Base-by-base conservation (phyloP, 1,140 invertebrate genomes). In the Yoshiicerus persimilis region DNA sequence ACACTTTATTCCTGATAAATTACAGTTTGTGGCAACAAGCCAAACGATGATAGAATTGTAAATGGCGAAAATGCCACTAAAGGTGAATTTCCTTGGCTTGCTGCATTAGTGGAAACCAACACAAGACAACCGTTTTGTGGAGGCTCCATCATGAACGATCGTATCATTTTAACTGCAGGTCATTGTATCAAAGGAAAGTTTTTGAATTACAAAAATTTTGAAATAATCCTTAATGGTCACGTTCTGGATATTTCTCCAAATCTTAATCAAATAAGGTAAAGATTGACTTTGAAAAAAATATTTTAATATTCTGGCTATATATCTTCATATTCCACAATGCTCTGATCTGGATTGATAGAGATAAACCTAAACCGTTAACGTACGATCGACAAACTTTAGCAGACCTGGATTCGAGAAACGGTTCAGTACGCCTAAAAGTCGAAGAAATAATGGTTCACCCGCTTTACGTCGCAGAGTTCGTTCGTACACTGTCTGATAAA, bases 371-470 rank as follows among this genome's bases (percentile, higher is more conserved):
- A 23, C 80, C 88, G 4, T 80, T 80, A 36, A 87, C 25, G 3
- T 88, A 87, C 30, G 38, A 83, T 23, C 9, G n/a, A 5, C 32
- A 36, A 10, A 39, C 20, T 25, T 38, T 90, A 1, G 27, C 70
- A 1, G 25, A 36, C 16, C n/a, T 90, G 36, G 90, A 90, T 38
- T 20, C 34, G 5, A 88, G 47, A 23, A 89, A 90, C 23, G 87
- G 86, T 10, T 88, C 88, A 11, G 41, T 75, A 20, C 38, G 90
- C 4, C 75, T 66, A 9, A 32, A 56, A 20, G 36, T 89, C 9
- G 90, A 90, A 11, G 89, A 88, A 88, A 86, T 90, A n/a, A 66
- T 89, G 9, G 83, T 90, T 34, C 90, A 90, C 66, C 90, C 90
- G 2, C 87, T 90, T 23, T 90, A 90, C 80, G 88, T 90, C 6